Percentiles rank a stretch among this genome's conserved stretches.
These are phyloP conservation scores for Cathartes aura DNA, from an alignment of 2,113 vertebrate species.

Conservation along the genomic window DNA sequence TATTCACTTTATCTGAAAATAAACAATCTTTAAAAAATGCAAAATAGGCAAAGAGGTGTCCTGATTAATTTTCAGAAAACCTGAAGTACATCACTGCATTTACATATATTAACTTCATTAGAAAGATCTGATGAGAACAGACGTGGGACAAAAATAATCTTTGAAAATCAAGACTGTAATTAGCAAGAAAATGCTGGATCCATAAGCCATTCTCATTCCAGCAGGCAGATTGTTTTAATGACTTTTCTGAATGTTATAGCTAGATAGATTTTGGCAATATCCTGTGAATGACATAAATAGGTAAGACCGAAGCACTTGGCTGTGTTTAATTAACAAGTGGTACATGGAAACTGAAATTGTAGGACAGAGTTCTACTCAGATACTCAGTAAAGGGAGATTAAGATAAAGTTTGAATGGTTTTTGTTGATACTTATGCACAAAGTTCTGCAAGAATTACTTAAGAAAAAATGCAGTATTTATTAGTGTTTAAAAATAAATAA, in stretches of 20 bases:
- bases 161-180: neutral
- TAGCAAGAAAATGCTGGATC: neutral
- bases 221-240: slow-evolving; percentile 16
- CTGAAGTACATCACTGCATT: neutral
- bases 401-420: neutral
- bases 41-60: neutral
- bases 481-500: neutral
- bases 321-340: neutral
- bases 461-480: neutral
- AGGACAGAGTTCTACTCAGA: neutral
- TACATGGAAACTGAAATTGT: neutral
- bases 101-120: neutral
- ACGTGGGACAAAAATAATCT: neutral
- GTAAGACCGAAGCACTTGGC: neutral
- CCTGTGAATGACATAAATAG: neutral
- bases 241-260: neutral
- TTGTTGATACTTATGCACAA: neutral
- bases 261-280: neutral
- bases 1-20: neutral
- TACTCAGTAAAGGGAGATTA: neutral
- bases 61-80: neutral
- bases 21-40: neutral
- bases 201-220: neutral
- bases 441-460: neutral
- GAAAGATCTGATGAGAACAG: neutral